Base-by-base conservation (phyloP, 2,113 vertebrate species). In the Halcyon senegalensis region DNA sequence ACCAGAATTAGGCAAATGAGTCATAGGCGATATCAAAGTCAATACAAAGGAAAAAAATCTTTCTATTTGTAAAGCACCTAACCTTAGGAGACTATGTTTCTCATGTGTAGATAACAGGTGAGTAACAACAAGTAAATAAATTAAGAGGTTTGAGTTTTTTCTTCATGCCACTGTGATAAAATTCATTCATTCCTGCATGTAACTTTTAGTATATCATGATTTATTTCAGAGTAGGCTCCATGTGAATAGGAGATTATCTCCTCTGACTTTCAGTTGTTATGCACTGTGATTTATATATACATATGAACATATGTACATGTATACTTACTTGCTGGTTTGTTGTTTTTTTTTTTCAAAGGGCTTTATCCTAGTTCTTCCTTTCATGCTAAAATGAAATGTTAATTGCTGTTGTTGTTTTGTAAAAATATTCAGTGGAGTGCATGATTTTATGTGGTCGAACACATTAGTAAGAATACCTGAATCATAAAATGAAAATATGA, bases 61-160 rank as follows among this genome's bases (percentile, higher is more conserved):
- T 63, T 59, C 13, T 73, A 30, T 8, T 23, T 87, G 13, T 46
- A 90, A 63, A 50, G 7, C 8, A 68, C 13, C 15, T 81, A 39
- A 67, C 16, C n/a, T 93, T 21, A 62, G 25, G 68, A 95, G 87
- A 55, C 48, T 17, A 30, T 30, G 5, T 64, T 92, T 56, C 48
- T 94, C 35, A 9, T 51, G 46, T 79, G 76, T 51, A 59, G 48
- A 50, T 44, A 93, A 77, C 14, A 59, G 21, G 12, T 74, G 80
- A 94, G 51, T 77, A 96, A 51, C 5, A 68, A 24, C 37, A 77
- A 93, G 23, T 48, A 96, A 86, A 81, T 24, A 78, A 90, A 86
- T 75, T 0, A 84, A 87, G 60, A 50, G 10, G 10, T 72, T 81
- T 94, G 33, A 93, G 68, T 79, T 79, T 25, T 90, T 74, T 17